Base-by-base conservation (phyloP, 2,888 invertebrate species). In the Caenorhabditis macrosperma region DNA sequence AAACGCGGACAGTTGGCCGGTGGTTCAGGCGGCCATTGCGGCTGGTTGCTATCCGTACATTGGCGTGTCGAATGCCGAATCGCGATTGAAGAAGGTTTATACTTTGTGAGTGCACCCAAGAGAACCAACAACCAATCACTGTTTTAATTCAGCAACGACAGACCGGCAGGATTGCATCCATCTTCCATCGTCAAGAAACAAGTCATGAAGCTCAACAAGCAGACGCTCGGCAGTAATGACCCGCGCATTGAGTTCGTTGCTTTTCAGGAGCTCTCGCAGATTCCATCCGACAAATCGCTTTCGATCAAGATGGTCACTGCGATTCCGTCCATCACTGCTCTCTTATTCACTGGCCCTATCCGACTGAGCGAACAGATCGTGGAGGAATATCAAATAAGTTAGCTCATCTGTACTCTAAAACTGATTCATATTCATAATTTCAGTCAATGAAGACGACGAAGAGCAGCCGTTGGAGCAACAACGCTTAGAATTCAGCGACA, bases 11-110 rank as follows among this genome's bases (percentile, higher is more conserved):
- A 94, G 94, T 90, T 96, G 95, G 95, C 94, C 95, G 12, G 94
- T 97, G 67, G 94, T 98, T 0, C 97, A 97, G 90, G 95, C 95
- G 0, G 95, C 95, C 1, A 92, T 97, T 35, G 94, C 94, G 28
- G 95, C 95, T 3, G 97, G 97, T 0, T 93, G 95, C 76, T 97
- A 97, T 91, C 97, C 98, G 0, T 95, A 95, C 86, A 91, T 97
- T 50, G 94, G 95, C 30, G 85, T 87, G 4, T 94, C 0, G 94
- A 94, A 90, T 91, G 84, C 85, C 1, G 60, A 69, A 20, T 30
- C 26, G 20, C 68, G 84, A 60, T 61, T 90, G 54, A 81, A 86
- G 48, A 88, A 88, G 66, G 87, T 90, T 46, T 77, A 84, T 20
- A 90, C 90, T 7, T 75, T 68, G 85, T 88, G 28, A 41, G 82